These are phyloP conservation scores for Idaea biselata DNA, from an alignment of 2,888 invertebrate species.

Conservation along the genomic window DNA sequence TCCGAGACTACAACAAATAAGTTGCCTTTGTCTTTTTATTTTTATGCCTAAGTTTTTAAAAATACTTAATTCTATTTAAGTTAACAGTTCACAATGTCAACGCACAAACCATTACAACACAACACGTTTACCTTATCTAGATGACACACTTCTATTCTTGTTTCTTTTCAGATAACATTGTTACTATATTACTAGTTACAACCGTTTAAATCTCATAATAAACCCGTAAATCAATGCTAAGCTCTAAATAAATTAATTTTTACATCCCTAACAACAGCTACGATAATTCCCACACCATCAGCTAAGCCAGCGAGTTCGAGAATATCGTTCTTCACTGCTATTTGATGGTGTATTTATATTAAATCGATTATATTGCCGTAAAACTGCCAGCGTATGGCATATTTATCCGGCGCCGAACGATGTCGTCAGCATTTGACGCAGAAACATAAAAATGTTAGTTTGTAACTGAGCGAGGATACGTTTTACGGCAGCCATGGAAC, in stretches of 20 bases:
- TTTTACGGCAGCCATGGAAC: constrained; percentile 29
- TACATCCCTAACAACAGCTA: not conserved
- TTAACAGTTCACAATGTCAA: not conserved
- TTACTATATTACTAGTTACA: not conserved
- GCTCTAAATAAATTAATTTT: not conserved
- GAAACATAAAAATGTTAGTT: constrained; percentile 8
- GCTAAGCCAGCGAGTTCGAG: constrained; percentile 6
- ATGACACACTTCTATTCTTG: constrained; percentile 25
- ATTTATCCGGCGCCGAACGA: not conserved
- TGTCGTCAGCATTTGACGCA: not conserved
- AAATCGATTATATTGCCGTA: not conserved
- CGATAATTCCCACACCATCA: not conserved
- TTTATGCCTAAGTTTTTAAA: not conserved
- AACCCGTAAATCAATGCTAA: not conserved
- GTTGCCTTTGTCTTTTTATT: too few species aligned
- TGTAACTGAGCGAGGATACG: constrained; percentile 3
- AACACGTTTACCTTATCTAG: constrained; percentile 16
- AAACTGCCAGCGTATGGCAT: not conserved
- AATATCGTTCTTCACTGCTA: not conserved
- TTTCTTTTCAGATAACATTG: constrained; percentile 20
- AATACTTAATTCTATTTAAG: not conserved
- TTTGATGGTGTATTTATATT: constrained; percentile 1
- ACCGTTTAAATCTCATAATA: not conserved
- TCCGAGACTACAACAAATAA: too few species aligned
- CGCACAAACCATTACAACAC: not conserved